These are phyloP conservation scores for Sus scrofa DNA, from an alignment of 2,113 vertebrate genomes.

Conservation along the genomic window DNA sequence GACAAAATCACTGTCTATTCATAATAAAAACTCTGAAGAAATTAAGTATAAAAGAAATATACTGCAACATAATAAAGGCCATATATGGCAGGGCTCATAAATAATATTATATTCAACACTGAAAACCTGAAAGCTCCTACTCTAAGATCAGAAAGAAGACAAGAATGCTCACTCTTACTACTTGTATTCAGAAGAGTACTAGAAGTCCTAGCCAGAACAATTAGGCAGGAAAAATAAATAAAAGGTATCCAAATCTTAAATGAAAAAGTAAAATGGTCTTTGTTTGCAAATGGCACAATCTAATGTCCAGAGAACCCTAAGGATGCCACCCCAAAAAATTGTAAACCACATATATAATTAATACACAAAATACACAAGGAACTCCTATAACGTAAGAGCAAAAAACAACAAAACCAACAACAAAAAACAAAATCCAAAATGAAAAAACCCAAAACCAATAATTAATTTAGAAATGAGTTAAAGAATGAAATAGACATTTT, in stretches of 20 bases:
- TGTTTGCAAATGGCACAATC: background rate
- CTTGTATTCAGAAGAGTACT: background rate
- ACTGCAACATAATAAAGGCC: background rate
- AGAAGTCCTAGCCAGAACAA: background rate
- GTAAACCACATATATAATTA: background rate
- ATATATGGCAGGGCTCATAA: background rate
- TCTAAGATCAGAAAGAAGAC: background rate
- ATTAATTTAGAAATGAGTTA: too few relatives aligned
- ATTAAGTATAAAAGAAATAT: background rate
- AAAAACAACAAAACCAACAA: background rate
- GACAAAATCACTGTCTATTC: background rate
- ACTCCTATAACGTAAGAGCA: background rate
- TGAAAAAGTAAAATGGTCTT: background rate
- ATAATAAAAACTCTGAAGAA: background rate
- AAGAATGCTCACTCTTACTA: background rate
- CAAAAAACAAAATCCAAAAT: background rate
- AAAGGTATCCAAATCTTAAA: background rate
- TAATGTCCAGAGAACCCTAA: background rate
- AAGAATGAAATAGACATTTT: background rate
- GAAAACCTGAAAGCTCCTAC: background rate
- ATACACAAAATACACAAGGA: background rate
- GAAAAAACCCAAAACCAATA: too few relatives aligned
- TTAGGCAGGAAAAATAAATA: background rate
- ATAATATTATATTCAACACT: background rate
- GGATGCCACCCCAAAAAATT: background rate